Evolutionary conservation across 2,113 vertebrate species (phyloP).

Genomic region (Clinocottus analis): DNA sequence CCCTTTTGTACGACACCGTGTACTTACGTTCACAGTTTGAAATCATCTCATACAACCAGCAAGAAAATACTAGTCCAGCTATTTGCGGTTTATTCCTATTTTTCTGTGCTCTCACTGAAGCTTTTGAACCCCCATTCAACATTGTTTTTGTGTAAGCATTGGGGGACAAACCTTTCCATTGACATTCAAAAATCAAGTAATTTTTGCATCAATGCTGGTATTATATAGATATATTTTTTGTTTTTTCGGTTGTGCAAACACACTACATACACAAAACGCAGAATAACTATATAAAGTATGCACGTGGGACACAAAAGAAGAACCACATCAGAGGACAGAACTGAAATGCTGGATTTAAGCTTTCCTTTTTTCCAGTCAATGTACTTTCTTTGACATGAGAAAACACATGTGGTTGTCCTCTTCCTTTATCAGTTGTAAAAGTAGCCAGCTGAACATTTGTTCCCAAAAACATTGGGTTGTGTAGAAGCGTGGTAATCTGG

Average conservation of each 20-base stretch:
- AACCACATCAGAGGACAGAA: conserved; percentile 14
- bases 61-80: neutral
- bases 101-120: neutral
- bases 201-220: neutral
- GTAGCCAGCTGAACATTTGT: conserved; percentile 9
- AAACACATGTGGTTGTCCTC: neutral
- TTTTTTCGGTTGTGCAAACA: neutral
- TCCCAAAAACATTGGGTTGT: neutral
- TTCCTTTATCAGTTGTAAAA: neutral
- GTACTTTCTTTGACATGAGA: conserved; percentile 9
- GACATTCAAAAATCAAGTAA: neutral
- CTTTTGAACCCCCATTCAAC: neutral
- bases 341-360: conserved; percentile 70
- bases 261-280: conserved; percentile 8
- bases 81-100: neutral
- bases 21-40: neutral
- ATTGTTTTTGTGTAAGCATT: neutral
- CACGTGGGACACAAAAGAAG: conserved; percentile 25
- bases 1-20: conserved; percentile 6
- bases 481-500: conserved; percentile 10
- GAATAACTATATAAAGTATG: neutral
- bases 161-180: neutral
- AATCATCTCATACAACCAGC: neutral
- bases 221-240: neutral
- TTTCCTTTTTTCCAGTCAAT: conserved; percentile 4